Conservation (phyloP, 2,888 invertebrate species). For the Phlogophora meticulosa region DNA sequence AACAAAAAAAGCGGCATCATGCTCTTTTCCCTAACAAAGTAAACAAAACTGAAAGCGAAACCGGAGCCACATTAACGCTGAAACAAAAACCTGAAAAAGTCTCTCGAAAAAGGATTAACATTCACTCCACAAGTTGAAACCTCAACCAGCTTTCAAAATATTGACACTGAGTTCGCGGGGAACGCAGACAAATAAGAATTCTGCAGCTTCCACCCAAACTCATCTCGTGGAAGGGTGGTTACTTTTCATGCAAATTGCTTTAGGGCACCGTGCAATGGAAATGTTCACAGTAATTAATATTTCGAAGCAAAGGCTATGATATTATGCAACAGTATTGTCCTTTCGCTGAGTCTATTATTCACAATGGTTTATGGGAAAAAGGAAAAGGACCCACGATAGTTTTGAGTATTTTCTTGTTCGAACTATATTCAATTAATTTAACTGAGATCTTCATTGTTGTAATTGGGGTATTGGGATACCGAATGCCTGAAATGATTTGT, state of each 20-base stretch:
- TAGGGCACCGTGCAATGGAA: slow-evolving; percentile 40
- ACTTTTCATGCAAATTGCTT: slow-evolving; percentile 65
- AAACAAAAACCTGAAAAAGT: slow-evolving; percentile 52
- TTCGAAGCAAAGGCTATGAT: slow-evolving; percentile 18
- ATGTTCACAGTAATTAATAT: slow-evolving; percentile 41
- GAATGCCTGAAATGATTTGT: too few relatives aligned
- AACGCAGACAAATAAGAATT: slow-evolving; percentile 56
- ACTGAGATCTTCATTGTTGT: neutral
- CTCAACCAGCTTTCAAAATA: slow-evolving; percentile 61
- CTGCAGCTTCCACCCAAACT: slow-evolving; percentile 41
- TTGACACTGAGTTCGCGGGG: slow-evolving; percentile 52
- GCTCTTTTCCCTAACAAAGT: slow-evolving; percentile 39
- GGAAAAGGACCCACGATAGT: too few relatives aligned
- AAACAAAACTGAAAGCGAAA: slow-evolving; percentile 39
- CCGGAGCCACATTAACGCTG: slow-evolving; percentile 43
- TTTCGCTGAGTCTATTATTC: slow-evolving; percentile 5
- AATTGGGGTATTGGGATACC: too few relatives aligned
- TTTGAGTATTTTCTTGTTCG: too few relatives aligned
- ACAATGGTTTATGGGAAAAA: neutral
- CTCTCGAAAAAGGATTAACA: slow-evolving; percentile 58
- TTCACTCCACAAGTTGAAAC: slow-evolving; percentile 52
- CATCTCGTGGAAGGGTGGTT: slow-evolving; percentile 49
- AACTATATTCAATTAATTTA: too few relatives aligned
- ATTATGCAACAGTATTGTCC: slow-evolving; percentile 1
- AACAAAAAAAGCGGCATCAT: slow-evolving; percentile 12